A percentile compares a stretch with the other conserved stretches of the same genome.
Evolutionary conservation across 1,140 invertebrate species (phyloP).

Genomic region (Drosophila ogumai): DNA sequence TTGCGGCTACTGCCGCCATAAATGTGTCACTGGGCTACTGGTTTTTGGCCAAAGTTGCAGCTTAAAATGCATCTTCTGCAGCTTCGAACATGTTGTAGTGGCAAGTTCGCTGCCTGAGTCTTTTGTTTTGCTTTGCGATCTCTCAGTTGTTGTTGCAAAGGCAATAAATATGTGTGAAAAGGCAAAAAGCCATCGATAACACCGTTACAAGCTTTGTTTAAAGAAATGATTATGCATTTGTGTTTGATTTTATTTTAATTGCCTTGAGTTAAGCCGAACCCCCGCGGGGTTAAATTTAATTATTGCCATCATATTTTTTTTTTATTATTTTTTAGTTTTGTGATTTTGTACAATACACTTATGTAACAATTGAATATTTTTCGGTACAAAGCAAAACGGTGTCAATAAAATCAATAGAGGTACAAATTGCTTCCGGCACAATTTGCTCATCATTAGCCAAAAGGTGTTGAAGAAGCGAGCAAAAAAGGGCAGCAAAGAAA

Average conservation of each 20-base stretch:
- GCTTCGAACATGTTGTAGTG: conserved; percentile 46
- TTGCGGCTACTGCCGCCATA: conserved; percentile 36
- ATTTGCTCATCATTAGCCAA: conserved; percentile 79
- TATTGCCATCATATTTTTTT: conserved; percentile 20
- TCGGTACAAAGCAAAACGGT: conserved; percentile 63
- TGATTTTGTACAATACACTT: conserved; percentile 48
- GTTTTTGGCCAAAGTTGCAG: conserved; percentile 29
- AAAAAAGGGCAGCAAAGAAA: conserved; percentile 27
- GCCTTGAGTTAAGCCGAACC: conserved; percentile 12
- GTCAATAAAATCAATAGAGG: conserved; percentile 76
- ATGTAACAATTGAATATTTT: conserved; percentile 59
- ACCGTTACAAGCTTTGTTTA: conserved; percentile 63
- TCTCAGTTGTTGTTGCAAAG: conserved; percentile 2
- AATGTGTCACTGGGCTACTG: conserved; percentile 68
- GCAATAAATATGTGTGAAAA: conserved; percentile 32
- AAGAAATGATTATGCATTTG: conserved; percentile 63
- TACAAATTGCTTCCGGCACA: conserved; percentile 71
- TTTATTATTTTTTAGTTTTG: conserved; percentile 34
- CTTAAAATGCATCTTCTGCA: conserved; percentile 19
- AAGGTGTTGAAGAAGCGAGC: conserved; percentile 49
- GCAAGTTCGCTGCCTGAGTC: conserved; percentile 70
- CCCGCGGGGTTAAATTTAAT: conserved; percentile 25
- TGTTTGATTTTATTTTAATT: conserved; percentile 54
- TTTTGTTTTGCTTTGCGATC: conserved; percentile 50
- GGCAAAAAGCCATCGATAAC: conserved; percentile 48